These are phyloP conservation scores for Melanotaenia nigrans DNA, from an alignment of 2,797 vertebrate species.

Conservation along the genomic window DNA sequence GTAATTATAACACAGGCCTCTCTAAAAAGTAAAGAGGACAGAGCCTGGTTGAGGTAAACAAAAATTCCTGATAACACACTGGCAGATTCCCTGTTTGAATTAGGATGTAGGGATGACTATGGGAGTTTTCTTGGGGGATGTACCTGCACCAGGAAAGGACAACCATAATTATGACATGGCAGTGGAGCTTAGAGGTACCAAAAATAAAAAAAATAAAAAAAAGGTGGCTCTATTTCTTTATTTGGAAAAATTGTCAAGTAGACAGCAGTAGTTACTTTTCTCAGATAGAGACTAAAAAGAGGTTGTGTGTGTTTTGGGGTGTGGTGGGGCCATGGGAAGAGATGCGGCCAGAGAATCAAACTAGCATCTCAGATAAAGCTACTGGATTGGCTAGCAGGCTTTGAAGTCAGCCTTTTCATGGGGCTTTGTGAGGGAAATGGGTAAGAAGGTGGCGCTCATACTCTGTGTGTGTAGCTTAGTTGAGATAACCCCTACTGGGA, in stretches of 20 bases:
- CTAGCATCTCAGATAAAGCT: constrained; percentile 73
- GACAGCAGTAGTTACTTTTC: constrained; percentile 35
- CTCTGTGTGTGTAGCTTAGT: constrained; percentile 18
- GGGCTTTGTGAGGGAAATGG: constrained; percentile 60
- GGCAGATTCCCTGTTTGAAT: constrained; percentile 70
- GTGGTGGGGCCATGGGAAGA: constrained; percentile 68
- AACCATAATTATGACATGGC: constrained; percentile 60
- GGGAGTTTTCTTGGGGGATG: constrained; percentile 44
- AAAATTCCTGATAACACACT: constrained; percentile 62
- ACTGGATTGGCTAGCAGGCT: constrained; percentile 69
- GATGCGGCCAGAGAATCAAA: constrained; percentile 68
- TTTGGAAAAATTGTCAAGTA: constrained; percentile 20
- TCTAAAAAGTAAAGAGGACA: constrained; percentile 69
- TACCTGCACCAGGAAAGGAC: constrained; percentile 26
- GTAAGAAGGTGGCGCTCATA: constrained; percentile 57
- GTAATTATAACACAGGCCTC: constrained; percentile 74
- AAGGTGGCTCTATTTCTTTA: constrained; percentile 45
- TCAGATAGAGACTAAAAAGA: constrained; percentile 31
- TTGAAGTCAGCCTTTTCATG: constrained; percentile 75
- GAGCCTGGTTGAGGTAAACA: constrained; percentile 64
- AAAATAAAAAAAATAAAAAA: constrained; percentile 15
- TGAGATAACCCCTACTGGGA: constrained; percentile 40
- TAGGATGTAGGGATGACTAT: constrained; percentile 52
- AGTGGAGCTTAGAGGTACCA: constrained; percentile 26
- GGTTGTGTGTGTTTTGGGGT: constrained; percentile 12